A percentile compares a stretch with the other conserved stretches of the same genome.
These are phyloP conservation scores for Tetragonula clypearis DNA, from an alignment of 1,140 invertebrate genomes.

Conservation along the genomic window DNA sequence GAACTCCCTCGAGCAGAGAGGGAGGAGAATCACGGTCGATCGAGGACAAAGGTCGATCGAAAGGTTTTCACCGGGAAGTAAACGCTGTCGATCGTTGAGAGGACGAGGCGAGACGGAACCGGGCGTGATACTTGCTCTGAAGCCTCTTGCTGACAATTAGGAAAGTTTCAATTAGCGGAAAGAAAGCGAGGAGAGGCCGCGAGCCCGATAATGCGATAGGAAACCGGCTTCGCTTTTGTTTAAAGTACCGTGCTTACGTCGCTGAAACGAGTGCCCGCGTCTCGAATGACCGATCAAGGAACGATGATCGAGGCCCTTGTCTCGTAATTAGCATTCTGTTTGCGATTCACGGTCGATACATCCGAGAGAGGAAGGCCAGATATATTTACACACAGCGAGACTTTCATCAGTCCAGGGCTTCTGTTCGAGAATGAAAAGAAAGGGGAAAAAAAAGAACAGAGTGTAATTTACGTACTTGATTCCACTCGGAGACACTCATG, in stretches of 20 bases:
- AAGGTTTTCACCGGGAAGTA: too few relatives aligned
- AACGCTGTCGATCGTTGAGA: too few relatives aligned
- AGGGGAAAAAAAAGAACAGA: neutral
- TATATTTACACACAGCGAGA: neutral
- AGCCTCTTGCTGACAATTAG: slow-evolving; percentile 12
- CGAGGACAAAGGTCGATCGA: neutral
- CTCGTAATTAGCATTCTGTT: neutral
- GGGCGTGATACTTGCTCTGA: slow-evolving; percentile 10
- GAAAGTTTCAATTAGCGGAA: slow-evolving; percentile 36
- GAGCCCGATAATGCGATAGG: slow-evolving; percentile 28
- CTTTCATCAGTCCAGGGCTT: neutral
- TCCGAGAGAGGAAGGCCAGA: neutral
- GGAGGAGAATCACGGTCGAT: neutral
- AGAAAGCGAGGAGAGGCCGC: neutral
- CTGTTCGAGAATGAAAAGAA: neutral
- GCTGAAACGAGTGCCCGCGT: neutral
- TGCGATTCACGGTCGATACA: neutral
- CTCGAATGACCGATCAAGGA: slow-evolving; percentile 16
- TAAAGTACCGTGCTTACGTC: slow-evolving; percentile 3
- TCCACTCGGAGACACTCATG: slow-evolving; percentile 15
- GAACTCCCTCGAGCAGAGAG: too few relatives aligned
- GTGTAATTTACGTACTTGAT: slow-evolving; percentile 11
- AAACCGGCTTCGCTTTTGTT: slow-evolving; percentile 20
- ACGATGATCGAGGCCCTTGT: slow-evolving; percentile 13
- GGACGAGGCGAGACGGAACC: neutral